phyloP scores from a whole-genome alignment of 2,888 invertebrate genomes.

The Octodonta nipae region DNA sequence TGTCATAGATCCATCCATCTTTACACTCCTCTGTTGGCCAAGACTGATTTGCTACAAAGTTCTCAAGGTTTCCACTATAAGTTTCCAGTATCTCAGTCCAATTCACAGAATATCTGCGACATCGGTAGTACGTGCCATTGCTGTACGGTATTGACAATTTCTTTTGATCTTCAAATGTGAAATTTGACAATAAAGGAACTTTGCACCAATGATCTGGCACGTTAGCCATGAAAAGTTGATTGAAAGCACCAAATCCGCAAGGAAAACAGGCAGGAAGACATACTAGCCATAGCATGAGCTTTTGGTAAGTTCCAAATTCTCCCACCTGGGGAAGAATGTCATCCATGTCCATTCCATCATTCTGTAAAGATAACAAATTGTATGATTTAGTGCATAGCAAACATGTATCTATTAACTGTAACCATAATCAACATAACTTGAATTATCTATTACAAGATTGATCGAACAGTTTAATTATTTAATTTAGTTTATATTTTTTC shows the following conservation, averaged over 20 bases:
- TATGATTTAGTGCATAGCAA: too few relatives aligned
- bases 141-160: conserved; percentile 50
- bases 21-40: conserved; percentile 56
- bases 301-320: conserved; percentile 82
- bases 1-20: conserved; percentile 71
- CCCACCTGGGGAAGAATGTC: conserved; percentile 74
- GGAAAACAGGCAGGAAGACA: conserved; percentile 81
- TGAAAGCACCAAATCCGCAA: conserved; percentile 84
- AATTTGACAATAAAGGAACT: conserved; percentile 50
- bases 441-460: too few relatives aligned
- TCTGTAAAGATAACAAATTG: too few relatives aligned
- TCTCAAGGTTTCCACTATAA: conserved; percentile 19
- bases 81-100: conserved; percentile 46
- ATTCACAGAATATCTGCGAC: conserved; percentile 54
- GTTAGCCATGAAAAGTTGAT: conserved; percentile 84
- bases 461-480: too few relatives aligned
- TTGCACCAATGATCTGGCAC: conserved; percentile 77
- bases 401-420: too few relatives aligned
- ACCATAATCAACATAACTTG: too few relatives aligned
- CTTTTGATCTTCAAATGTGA: conserved; percentile 45
- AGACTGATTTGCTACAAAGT: conserved; percentile 35
- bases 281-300: conserved; percentile 69
- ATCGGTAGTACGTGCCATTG: conserved; percentile 51
- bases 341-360: conserved; percentile 60
- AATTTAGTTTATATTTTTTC: too few relatives aligned